Evolutionary conservation across 2,888 invertebrate genomes (phyloP).

Genomic region (Hemistola chrysoprasaria): DNA sequence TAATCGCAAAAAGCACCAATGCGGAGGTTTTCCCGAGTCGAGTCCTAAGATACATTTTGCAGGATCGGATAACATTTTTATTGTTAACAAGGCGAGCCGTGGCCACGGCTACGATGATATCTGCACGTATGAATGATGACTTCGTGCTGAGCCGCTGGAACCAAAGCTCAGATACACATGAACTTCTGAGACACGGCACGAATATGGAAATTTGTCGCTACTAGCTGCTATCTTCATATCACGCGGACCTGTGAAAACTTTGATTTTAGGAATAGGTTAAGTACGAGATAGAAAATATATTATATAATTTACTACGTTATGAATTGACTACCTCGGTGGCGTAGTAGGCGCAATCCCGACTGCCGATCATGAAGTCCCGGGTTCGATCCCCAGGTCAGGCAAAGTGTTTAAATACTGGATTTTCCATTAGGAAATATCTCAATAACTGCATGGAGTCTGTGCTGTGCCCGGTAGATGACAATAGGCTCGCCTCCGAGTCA

Average conservation of each 20-base stretch:
- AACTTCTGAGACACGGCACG: constrained; percentile 68
- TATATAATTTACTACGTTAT: too few relatives aligned
- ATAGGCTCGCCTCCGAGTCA: too few relatives aligned
- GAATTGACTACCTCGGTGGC: too few relatives aligned
- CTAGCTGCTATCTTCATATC: constrained; percentile 11
- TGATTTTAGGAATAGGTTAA: not conserved
- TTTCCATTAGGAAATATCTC: too few relatives aligned
- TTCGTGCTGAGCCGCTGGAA: constrained; percentile 78
- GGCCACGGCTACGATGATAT: constrained; percentile 79
- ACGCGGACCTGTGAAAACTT: constrained; percentile 4
- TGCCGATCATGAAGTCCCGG: too few relatives aligned
- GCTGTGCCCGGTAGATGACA: too few relatives aligned
- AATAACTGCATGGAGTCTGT: too few relatives aligned
- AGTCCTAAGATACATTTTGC: constrained; percentile 64
- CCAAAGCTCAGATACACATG: constrained; percentile 63
- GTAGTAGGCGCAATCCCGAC: too few relatives aligned
- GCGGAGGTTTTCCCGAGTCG: constrained; percentile 54
- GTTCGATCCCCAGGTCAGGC: too few relatives aligned
- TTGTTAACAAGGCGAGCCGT: constrained; percentile 76
- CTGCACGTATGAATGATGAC: constrained; percentile 80
- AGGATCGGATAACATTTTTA: constrained; percentile 78
- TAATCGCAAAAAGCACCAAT: constrained; percentile 37
- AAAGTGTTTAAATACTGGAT: too few relatives aligned
- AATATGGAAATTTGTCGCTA: constrained; percentile 61
- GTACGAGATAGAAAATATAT: too few relatives aligned